These are phyloP conservation scores for Schlechtendalia chinensis DNA, from an alignment of 1,140 invertebrate species.

Conservation along the genomic window DNA sequence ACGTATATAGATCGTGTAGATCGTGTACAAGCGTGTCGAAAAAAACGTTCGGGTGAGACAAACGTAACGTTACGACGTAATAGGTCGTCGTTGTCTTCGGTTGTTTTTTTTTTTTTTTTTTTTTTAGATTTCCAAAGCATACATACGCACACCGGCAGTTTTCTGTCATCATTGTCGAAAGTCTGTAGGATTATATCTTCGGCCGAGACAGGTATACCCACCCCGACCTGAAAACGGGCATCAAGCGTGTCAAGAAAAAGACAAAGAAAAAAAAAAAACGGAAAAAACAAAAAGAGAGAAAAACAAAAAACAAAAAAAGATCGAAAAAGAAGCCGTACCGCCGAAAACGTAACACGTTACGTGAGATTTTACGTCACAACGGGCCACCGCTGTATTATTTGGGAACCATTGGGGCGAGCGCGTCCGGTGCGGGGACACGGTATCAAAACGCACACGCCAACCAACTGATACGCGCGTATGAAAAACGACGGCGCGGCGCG, in stretches of 20 bases:
- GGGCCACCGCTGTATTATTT: too few species aligned
- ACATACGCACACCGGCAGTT: conserved; percentile 48
- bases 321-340: conserved; percentile 30
- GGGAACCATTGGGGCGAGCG: too few species aligned
- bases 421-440: too few species aligned
- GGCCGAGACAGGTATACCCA: conserved; percentile 50
- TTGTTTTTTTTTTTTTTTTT: background rate
- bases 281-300: too few species aligned
- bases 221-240: conserved; percentile 48
- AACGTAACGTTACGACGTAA: too few species aligned
- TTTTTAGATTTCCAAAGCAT: conserved; percentile 49
- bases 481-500: too few species aligned
- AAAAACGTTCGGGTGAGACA: background rate
- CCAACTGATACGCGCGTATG: too few species aligned
- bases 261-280: background rate
- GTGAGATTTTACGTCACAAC: too few species aligned
- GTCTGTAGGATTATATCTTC: conserved; percentile 49
- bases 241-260: conserved; percentile 45
- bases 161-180: conserved; percentile 49
- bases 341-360: too few species aligned
- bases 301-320: too few species aligned
- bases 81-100: background rate
- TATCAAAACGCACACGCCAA: too few species aligned
- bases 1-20: background rate
- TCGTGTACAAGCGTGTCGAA: background rate